A percentile compares a stretch with the other conserved stretches of the same genome.
These are phyloP conservation scores for Nebria brevicollis DNA, from an alignment of 2,888 invertebrate species.

Conservation along the genomic window DNA sequence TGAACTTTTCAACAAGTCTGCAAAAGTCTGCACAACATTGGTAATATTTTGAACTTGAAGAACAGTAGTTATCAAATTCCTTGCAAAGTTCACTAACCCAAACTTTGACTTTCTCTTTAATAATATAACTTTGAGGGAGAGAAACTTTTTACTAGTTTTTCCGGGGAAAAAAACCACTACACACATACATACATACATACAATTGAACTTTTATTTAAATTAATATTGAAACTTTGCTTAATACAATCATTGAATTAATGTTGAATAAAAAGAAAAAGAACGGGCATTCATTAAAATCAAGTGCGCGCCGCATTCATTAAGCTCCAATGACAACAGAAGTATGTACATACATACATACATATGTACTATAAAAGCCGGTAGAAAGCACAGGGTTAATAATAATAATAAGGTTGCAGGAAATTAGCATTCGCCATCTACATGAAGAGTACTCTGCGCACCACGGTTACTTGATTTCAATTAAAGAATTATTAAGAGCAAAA, in stretches of 20 bases:
- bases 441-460: constrained; percentile 18
- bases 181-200: neutral
- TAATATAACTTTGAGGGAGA: constrained; percentile 35
- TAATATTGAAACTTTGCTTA: no score
- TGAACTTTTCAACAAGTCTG: neutral
- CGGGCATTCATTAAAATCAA: no score
- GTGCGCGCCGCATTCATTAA: neutral
- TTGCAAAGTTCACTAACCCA: constrained; percentile 42
- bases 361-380: no score
- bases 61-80: constrained; percentile 44
- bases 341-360: neutral
- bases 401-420: constrained; percentile 4
- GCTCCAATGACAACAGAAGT: neutral
- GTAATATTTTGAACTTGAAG: constrained; percentile 27
- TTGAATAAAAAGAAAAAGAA: no score
- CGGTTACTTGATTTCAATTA: constrained; percentile 47
- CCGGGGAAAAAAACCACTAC: constrained; percentile 9
- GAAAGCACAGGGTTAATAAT: neutral
- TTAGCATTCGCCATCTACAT: constrained; percentile 10
- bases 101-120: constrained; percentile 40
- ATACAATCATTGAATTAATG: no score
- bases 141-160: constrained; percentile 37
- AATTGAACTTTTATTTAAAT: no score
- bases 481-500: constrained; percentile 33
- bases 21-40: neutral